Evolutionary conservation across 2,797 vertebrate genomes (phyloP).

Genomic region (Brachyrhaphis roseni): DNA sequence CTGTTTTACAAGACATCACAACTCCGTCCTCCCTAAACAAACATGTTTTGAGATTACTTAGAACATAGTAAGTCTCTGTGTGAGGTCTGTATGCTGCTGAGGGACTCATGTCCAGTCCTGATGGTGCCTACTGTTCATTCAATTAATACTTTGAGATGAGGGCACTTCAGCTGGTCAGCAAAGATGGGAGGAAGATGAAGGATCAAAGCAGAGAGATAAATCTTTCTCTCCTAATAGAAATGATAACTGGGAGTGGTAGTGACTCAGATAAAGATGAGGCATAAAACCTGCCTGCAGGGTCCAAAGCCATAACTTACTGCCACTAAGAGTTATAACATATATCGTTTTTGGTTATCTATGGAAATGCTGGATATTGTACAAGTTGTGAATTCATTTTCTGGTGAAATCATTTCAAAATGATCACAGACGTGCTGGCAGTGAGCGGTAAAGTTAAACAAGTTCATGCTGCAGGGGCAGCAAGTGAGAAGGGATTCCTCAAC

Average conservation of each 20-base stretch:
- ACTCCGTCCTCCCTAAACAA: conserved; percentile 14
- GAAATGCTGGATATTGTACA: conserved; percentile 3
- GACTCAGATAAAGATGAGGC: conserved; percentile 1
- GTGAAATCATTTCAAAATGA: neutral
- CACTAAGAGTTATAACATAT: neutral
- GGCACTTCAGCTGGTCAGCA: conserved; percentile 44
- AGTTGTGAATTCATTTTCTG: neutral
- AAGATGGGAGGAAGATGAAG: conserved; percentile 35
- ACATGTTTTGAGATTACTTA: conserved; percentile 16
- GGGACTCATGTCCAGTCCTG: conserved; percentile 1
- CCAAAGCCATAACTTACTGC: neutral
- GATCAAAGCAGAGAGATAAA: conserved; percentile 13
- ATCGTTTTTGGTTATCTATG: neutral
- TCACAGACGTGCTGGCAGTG: neutral
- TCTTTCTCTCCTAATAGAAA: conserved; percentile 18
- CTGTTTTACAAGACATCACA: neutral
- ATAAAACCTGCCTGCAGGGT: neutral
- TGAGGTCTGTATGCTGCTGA: conserved; percentile 1
- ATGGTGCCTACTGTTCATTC: conserved; percentile 33
- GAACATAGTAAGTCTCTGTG: conserved; percentile 14
- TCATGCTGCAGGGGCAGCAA: neutral
- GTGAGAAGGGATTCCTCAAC: neutral
- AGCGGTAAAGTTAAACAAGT: neutral
- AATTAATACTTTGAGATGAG: conserved; percentile 45
- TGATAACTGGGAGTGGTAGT: conserved; percentile 6